phyloP scores from a whole-genome alignment of 1,140 invertebrate species.

The Zophobas atratus region DNA sequence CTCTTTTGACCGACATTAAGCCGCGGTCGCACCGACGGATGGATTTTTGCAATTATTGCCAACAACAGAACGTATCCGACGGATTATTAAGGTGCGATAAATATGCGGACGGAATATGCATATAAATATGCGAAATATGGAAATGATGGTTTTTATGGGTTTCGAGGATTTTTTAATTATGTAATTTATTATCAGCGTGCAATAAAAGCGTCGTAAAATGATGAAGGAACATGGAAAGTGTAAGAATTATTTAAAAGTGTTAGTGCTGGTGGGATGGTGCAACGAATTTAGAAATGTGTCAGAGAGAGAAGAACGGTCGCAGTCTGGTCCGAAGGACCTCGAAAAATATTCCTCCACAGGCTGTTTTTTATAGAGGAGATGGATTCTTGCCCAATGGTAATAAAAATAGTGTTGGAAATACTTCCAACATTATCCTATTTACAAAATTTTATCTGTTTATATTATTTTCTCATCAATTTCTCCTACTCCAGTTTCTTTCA shows the following conservation, averaged over 20 bases:
- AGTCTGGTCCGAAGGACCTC: too few relatives aligned
- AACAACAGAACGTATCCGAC: not conserved
- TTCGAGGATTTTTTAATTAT: not conserved
- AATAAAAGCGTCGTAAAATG: not conserved
- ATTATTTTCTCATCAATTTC: too few relatives aligned
- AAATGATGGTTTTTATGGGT: conserved; percentile 5
- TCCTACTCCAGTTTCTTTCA: too few relatives aligned
- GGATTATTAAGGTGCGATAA: conserved; percentile 1
- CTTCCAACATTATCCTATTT: too few relatives aligned
- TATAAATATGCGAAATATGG: conserved; percentile 21
- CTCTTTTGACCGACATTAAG: conserved; percentile 21
- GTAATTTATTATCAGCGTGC: conserved; percentile 8
- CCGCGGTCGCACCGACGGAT: conserved; percentile 5
- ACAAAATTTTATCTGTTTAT: too few relatives aligned
- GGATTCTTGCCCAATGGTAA: too few relatives aligned
- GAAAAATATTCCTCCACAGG: too few relatives aligned
- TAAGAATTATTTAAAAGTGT: not conserved
- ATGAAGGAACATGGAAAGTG: not conserved
- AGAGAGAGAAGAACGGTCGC: too few relatives aligned
- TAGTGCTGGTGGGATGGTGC: too few relatives aligned
- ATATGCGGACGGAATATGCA: conserved; percentile 1
- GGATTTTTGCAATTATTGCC: conserved; percentile 12
- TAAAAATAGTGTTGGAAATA: too few relatives aligned
- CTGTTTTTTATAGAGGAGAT: too few relatives aligned
- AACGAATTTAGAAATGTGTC: too few relatives aligned